Evolutionary conservation across 2,113 vertebrate species (phyloP).

Genomic region (Geococcyx californianus): DNA sequence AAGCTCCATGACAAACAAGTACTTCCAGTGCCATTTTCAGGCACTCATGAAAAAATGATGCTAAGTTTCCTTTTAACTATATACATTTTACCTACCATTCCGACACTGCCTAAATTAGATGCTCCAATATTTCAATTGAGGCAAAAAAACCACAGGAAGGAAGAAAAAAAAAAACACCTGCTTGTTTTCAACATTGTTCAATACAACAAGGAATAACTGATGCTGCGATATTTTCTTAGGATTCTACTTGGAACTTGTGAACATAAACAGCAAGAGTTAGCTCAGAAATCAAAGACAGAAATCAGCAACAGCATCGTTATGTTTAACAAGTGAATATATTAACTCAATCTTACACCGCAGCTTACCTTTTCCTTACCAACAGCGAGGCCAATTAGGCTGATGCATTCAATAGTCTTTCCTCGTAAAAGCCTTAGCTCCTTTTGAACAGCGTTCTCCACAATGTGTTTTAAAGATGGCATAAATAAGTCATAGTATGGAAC

Average conservation of each 20-base stretch:
- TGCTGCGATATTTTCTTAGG: background rate
- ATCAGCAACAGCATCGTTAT: background rate
- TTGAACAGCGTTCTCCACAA: constrained; percentile 95
- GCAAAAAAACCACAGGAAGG: background rate
- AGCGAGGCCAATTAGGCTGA: constrained; percentile 97
- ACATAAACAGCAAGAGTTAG: background rate
- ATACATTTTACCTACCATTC: background rate
- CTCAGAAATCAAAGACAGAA: background rate
- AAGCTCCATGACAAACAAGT: background rate
- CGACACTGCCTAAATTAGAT: background rate
- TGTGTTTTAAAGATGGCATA: constrained; percentile 97
- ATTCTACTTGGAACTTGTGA: background rate
- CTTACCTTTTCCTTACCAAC: constrained; percentile 97
- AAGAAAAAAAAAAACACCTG: background rate
- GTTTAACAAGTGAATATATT: background rate
- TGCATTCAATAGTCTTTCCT: constrained; percentile 98
- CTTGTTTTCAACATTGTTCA: background rate
- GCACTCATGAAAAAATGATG: background rate
- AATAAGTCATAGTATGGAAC: constrained; percentile 98
- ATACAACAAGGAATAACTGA: background rate
- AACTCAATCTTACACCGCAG: background rate
- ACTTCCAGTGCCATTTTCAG: background rate
- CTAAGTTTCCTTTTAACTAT: background rate
- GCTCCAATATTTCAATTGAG: background rate
- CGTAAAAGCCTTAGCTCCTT: constrained; percentile 94